Conservation (phyloP, 2,888 invertebrate genomes). For the Baccha elongata region DNA sequence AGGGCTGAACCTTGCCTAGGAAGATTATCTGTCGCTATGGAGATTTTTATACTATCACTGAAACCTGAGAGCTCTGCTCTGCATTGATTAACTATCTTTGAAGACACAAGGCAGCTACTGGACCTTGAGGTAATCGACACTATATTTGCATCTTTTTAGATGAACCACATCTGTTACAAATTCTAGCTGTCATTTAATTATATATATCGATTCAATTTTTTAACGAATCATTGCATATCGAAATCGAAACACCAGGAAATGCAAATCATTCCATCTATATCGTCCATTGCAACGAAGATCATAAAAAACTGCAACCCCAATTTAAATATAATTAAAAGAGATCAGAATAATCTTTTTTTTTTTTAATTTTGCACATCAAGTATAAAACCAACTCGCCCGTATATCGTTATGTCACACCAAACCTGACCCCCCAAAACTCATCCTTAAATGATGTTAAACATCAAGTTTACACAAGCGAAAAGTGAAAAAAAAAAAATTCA, state of each 20-base stretch:
- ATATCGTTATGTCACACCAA: conserved; percentile 17
- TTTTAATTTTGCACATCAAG: conserved; percentile 7
- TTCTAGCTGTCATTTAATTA: too few species aligned
- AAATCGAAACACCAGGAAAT: conserved; percentile 8
- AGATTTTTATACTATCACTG: too few species aligned
- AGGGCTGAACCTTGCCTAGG: too few species aligned
- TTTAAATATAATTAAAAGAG: conserved; percentile 2
- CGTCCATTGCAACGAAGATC: background rate
- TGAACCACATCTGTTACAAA: too few species aligned
- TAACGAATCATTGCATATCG: too few species aligned
- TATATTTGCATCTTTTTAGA: too few species aligned
- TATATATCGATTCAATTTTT: too few species aligned
- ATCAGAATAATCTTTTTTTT: background rate
- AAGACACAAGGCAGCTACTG: too few species aligned
- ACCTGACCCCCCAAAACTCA: conserved; percentile 26
- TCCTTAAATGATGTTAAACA: conserved; percentile 15
- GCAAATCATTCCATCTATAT: conserved; percentile 20
- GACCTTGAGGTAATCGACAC: too few species aligned
- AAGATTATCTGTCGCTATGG: too few species aligned
- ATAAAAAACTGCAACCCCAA: conserved; percentile 7
- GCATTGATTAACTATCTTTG: too few species aligned
- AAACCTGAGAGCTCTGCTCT: too few species aligned
- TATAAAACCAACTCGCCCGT: conserved; percentile 7
- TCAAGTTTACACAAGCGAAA: conserved; percentile 22
- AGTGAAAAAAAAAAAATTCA: conserved; percentile 26